Evolutionary conservation across 2,797 vertebrate genomes (phyloP).

Genomic region (Oryzias sinensis): DNA sequence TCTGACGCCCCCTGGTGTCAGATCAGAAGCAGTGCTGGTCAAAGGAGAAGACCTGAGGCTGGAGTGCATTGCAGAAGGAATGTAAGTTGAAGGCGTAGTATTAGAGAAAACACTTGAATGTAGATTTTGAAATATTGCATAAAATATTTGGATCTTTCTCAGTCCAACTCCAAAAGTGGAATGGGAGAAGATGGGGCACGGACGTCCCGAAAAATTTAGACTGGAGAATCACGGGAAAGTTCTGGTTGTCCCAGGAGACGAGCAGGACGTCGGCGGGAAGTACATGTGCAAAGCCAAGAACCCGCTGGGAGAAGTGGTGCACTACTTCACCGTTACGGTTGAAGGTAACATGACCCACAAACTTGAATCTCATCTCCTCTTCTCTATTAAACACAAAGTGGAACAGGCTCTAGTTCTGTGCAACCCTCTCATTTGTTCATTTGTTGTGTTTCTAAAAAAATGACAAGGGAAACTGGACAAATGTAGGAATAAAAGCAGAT

Average conservation of each 20-base stretch:
- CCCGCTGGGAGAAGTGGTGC: conserved; percentile 71
- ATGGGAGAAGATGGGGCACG: conserved; percentile 82
- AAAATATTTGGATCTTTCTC: not conserved
- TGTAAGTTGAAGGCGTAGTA: conserved; percentile 80
- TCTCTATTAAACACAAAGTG: too few relatives aligned
- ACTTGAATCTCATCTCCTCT: not conserved
- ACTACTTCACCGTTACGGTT: conserved; percentile 84
- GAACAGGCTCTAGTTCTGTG: too few relatives aligned
- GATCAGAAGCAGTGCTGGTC: conserved; percentile 74
- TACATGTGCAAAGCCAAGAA: conserved; percentile 91
- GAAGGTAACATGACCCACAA: conserved; percentile 81
- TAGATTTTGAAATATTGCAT: not conserved
- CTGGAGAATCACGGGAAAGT: conserved; percentile 83
- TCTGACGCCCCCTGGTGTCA: conserved; percentile 82
- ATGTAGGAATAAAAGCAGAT: too few relatives aligned
- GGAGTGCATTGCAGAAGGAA: conserved; percentile 94
- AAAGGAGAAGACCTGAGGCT: conserved; percentile 86
- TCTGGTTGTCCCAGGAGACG: conserved; percentile 81
- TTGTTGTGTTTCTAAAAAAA: too few relatives aligned
- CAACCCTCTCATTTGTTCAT: too few relatives aligned
- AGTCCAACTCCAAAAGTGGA: conserved; percentile 90
- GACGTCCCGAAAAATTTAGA: conserved; percentile 71
- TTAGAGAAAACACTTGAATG: not conserved
- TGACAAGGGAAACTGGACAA: too few relatives aligned
- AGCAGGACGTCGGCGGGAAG: conserved; percentile 80